Evolutionary conservation across 2,113 vertebrate species (phyloP).

Genomic region (Catharus fuscescens): DNA sequence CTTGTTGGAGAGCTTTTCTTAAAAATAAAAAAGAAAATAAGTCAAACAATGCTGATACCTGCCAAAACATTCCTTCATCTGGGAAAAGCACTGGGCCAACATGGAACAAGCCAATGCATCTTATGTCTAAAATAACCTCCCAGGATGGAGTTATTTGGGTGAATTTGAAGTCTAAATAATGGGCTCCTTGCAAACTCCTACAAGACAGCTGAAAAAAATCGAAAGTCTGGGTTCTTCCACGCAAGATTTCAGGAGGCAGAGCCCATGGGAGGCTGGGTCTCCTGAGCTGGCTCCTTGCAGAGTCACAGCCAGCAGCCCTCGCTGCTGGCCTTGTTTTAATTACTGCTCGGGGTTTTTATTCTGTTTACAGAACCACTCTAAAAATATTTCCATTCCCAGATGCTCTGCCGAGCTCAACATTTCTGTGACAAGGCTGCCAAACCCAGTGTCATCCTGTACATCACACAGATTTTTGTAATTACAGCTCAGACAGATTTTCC

Average conservation of each 20-base stretch:
- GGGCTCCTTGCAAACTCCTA: neutral
- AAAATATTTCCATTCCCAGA: slow-evolving; percentile 66
- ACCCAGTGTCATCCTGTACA: neutral
- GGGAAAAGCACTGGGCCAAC: slow-evolving; percentile 4
- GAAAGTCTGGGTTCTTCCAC: rapidly evolving
- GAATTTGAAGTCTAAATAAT: neutral
- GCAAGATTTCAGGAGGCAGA: neutral
- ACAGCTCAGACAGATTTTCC: slow-evolving; percentile 46
- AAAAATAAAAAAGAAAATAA: neutral
- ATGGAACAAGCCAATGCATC: neutral
- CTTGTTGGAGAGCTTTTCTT: neutral
- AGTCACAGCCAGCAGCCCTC: neutral
- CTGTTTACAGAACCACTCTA: slow-evolving; percentile 60
- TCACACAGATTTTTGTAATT: slow-evolving; percentile 20
- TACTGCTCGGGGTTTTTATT: neutral
- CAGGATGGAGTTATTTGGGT: neutral
- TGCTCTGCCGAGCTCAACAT: slow-evolving; percentile 37
- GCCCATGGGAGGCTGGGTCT: neutral
- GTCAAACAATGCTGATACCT: neutral
- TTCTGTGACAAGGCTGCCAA: slow-evolving; percentile 2
- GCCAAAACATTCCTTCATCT: slow-evolving; percentile 42
- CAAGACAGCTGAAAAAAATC: neutral
- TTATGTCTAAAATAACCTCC: neutral
- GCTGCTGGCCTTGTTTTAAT: slow-evolving; percentile 34
- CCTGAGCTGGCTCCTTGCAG: neutral